These are phyloP conservation scores for Butorides virescens DNA, from an alignment of 2,113 vertebrate genomes.

Conservation along the genomic window DNA sequence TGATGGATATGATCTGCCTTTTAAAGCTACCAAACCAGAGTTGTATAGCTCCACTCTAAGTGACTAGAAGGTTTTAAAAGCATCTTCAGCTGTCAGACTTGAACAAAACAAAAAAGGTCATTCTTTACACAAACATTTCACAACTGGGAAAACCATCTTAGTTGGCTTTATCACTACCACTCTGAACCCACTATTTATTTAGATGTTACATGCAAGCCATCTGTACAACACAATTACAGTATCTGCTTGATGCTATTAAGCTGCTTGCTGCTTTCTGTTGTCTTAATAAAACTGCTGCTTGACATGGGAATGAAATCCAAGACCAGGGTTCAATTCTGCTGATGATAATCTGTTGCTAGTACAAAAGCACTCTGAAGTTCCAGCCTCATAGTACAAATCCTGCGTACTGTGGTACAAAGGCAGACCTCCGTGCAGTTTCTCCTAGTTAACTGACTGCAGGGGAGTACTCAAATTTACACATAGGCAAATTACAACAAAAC, in stretches of 20 bases:
- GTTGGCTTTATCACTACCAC: constrained; percentile 70
- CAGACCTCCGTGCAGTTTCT: not conserved
- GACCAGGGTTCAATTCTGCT: not conserved
- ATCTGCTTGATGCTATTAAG: constrained; percentile 65
- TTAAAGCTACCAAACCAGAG: constrained; percentile 68
- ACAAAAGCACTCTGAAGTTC: not conserved
- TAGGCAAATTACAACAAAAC: not conserved
- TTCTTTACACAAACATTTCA: constrained; percentile 80
- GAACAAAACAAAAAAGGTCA: constrained; percentile 75
- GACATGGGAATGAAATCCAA: constrained; percentile 48
- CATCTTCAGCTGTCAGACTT: constrained; percentile 78
- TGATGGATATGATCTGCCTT: constrained; percentile 78
- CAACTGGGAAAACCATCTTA: constrained; percentile 71
- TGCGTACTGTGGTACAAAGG: not conserved
- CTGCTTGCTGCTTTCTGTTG: constrained; percentile 58
- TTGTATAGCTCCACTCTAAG: constrained; percentile 72
- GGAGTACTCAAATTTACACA: not conserved
- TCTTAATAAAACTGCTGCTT: constrained; percentile 61
- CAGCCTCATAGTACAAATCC: not conserved
- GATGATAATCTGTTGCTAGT: not conserved
- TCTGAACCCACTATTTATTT: constrained; percentile 75
- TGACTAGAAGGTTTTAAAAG: constrained; percentile 79
- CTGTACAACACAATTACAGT: constrained; percentile 60
- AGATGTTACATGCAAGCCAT: constrained; percentile 67
- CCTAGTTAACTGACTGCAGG: not conserved